These are phyloP conservation scores for Chydorus sphaericus DNA, from an alignment of 2,888 invertebrate species.

Conservation along the genomic window DNA sequence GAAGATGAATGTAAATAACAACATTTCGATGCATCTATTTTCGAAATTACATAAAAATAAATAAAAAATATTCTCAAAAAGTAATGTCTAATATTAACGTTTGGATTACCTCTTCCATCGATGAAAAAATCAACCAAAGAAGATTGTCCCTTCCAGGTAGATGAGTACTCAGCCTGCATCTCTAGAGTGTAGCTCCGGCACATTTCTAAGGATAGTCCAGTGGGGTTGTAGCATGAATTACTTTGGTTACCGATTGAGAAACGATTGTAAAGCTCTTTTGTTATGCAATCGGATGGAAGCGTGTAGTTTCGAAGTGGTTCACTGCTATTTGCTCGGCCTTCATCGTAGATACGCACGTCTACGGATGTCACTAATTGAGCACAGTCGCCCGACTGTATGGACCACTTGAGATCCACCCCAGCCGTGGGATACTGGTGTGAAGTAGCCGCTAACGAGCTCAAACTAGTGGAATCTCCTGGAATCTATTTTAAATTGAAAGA, in stretches of 20 bases:
- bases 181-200: background rate
- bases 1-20: background rate
- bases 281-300: too few species aligned
- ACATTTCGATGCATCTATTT: too few species aligned
- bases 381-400: background rate
- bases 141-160: background rate
- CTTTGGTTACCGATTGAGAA: too few species aligned
- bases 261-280: too few species aligned
- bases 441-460: background rate
- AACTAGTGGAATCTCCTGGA: background rate
- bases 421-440: background rate
- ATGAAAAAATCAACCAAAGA: background rate
- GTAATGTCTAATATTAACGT: background rate
- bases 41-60: too few species aligned
- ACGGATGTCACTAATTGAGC: conserved; percentile 2
- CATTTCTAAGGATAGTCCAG: background rate
- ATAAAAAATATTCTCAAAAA: too few species aligned
- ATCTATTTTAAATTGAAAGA: background rate
- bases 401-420: background rate
- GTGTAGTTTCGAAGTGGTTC: too few species aligned
- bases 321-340: too few species aligned
- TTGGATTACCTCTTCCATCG: background rate
- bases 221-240: too few species aligned
- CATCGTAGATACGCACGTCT: background rate
- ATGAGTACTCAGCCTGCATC: background rate